These are phyloP conservation scores for Delia radicum DNA, from an alignment of 1,140 invertebrate genomes.

Conservation along the genomic window DNA sequence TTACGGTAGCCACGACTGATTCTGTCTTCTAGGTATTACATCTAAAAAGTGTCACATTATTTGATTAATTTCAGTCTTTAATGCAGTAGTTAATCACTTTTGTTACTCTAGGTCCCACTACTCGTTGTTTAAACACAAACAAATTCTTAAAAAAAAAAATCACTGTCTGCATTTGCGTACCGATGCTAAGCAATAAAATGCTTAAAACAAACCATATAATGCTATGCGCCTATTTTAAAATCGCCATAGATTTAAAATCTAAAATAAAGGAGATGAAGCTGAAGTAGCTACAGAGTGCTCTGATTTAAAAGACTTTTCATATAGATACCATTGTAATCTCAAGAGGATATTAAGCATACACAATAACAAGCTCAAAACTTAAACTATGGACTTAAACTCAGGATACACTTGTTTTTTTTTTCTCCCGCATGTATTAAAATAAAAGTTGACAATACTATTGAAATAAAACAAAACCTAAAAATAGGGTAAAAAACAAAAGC, in stretches of 20 bases:
- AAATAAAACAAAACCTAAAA: not conserved
- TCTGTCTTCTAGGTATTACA: too few species aligned
- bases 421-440: too few species aligned
- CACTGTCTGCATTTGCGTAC: not conserved
- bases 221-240: not conserved
- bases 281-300: not conserved
- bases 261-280: not conserved
- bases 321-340: not conserved
- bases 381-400: not conserved
- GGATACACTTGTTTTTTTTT: not conserved
- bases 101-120: too few species aligned
- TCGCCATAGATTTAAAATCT: not conserved
- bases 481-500: not conserved
- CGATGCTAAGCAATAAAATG: slow-evolving; percentile 15
- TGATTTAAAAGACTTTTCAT: slow-evolving; percentile 13
- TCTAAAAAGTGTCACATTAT: too few species aligned
- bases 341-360: not conserved
- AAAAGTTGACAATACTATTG: not conserved
- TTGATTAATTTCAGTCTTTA: too few species aligned
- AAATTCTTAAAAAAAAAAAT: too few species aligned
- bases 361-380: not conserved
- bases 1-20: too few species aligned
- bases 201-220: not conserved
- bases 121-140: too few species aligned
- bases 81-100: too few species aligned